Base-by-base conservation (phyloP, 2,113 vertebrate genomes). In the Catharus fuscescens region DNA sequence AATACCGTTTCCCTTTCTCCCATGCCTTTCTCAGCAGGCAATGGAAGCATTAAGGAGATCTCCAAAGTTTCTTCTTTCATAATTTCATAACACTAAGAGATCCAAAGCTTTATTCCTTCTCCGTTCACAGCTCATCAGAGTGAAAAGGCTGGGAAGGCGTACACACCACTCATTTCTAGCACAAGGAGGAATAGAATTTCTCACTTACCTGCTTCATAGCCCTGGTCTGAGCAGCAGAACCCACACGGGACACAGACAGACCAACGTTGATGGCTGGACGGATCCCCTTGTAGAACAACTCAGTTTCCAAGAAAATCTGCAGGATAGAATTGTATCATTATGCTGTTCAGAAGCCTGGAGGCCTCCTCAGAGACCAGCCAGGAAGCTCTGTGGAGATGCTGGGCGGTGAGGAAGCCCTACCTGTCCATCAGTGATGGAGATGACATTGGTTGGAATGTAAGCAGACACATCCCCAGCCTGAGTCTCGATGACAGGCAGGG, bases 361-460 rank as follows among this genome's bases (percentile, higher is more conserved):
- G 15, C 32, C 48, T 67, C 59, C 45, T 71, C 14, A 59, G 47
- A 92, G 36, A 45, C 18, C 0, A 2, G 31, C 4, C 38, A 38
- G 2, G 5, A 70, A 36, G 18, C 14, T 14, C 38, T 25, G 57
- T 0, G 1, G 12, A 50, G 48, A 50, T 14, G 8, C 15, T 2
- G 28, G 6, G 12, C 14, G 0, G 4, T 2, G 7, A 53, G 9
- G 14, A 24, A 52, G 44, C 5, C 86, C 42, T 72, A 99, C 99
- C 99, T 99, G 99, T 87, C 99, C 99, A 2, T 99, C 99, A 25
- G 99, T 99, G 98, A 99, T 99, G 87, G 99, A 99, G 97, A 99
- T 99, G 95, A 99, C 99, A 1, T 99, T 99, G 42, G 99, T 99
- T 94, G 99, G 99, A 98, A 99, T 99, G 98, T 99, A 99, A 96